Evolutionary conservation across 2,113 vertebrate genomes (phyloP), one percentile per base, ranked within the genome.

Genomic region (Larimichthys crocea): DNA sequence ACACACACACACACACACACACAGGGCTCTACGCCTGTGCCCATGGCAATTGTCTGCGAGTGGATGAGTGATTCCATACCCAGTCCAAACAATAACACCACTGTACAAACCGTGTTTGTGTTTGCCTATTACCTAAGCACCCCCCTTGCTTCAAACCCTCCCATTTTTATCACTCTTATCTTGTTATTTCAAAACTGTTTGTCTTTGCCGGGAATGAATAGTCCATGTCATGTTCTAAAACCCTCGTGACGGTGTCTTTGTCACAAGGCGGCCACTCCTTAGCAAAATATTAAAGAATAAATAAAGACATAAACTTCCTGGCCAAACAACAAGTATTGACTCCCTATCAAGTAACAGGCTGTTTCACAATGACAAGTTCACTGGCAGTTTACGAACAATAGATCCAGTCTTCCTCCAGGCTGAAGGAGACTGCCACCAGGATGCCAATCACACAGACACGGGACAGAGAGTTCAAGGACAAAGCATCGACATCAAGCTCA

Each of bases 11-110:
- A n/a, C n/a, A n/a, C n/a, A n/a, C n/a, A n/a, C n/a, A n/a, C n/a
- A n/a, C 84, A 10, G 44, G 17, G 76, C 79, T 88, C 88, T 81
- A 91, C 92, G 90, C 90, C 91, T 86, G 83, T 76, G 94, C 93
- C 91, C 86, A 76, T 81, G 90, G 92, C 92, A 83, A 83, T 89
- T 75, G 62, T 75, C 89, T 88, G 88, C 71, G 24, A 85, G 87
- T 84, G 74, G 89, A 92, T 92, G 90, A 93, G 87, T 94, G 88
- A 92, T 90, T 93, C 90, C 89, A 90, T 92, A 90, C 82, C 79
- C 91, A 94, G 90, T 90, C 92, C 95, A 95, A 95, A 96, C 95
- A 96, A 95, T 94, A 95, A 95, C 93, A 95, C 65, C 85, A 93
- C 93, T 94, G 92, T 94, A 94, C 94, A 94, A 94, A 94, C 90